These are phyloP conservation scores for Oscheius sp. DNA, from an alignment of 1,140 invertebrate species.

Conservation along the genomic window DNA sequence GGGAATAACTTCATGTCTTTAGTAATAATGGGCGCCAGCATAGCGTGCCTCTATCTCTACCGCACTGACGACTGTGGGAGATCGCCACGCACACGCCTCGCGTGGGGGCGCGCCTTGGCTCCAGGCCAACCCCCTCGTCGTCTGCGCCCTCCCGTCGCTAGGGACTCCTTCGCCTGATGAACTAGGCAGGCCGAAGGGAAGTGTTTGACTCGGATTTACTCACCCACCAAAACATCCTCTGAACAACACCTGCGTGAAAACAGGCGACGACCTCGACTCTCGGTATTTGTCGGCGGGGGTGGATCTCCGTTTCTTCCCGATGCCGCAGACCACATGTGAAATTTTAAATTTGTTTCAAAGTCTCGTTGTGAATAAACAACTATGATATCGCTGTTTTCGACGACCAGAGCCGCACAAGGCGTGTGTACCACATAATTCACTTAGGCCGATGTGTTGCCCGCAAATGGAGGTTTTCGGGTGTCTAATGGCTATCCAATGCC, in stretches of 20 bases:
- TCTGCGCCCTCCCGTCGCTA: constrained; percentile 5
- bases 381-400: too few species aligned
- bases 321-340: too few species aligned
- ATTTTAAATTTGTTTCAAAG: too few species aligned
- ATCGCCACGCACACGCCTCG: background rate
- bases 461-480: too few species aligned
- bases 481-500: too few species aligned
- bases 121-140: background rate
- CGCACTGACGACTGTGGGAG: background rate
- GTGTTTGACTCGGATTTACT: background rate
- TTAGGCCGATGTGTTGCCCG: too few species aligned
- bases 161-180: background rate
- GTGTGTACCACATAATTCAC: too few species aligned
- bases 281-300: too few species aligned
- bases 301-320: too few species aligned
- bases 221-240: background rate
- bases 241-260: background rate
- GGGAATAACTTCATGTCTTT: constrained; percentile 40
- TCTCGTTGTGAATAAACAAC: too few species aligned
- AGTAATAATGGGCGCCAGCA: constrained; percentile 40
- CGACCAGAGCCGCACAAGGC: too few species aligned
- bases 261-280: background rate
- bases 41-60: background rate
- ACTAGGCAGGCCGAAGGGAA: background rate
- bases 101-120: background rate